phyloP scores from a whole-genome alignment of 1,140 invertebrate genomes.

The Diprion similis region DNA sequence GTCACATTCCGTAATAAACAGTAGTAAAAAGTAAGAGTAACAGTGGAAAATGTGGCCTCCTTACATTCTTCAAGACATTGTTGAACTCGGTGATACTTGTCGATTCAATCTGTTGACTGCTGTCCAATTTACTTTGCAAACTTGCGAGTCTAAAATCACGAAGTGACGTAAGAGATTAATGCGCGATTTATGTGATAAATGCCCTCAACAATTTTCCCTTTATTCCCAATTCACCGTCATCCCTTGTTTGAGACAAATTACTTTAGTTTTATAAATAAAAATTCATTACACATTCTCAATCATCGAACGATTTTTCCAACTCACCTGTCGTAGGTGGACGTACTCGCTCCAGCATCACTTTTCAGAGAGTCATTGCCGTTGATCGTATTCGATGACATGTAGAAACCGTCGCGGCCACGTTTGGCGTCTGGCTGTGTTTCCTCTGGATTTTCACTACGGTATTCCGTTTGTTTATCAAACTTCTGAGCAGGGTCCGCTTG shows the following conservation, averaged over 20 bases:
- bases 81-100: slow-evolving; percentile 40
- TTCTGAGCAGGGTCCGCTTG: neutral
- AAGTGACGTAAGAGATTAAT: neutral
- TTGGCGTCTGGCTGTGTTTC: neutral
- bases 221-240: neutral
- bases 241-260: too few relatives aligned
- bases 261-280: too few relatives aligned
- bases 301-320: neutral
- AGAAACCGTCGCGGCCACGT: neutral
- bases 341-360: neutral
- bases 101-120: slow-evolving; percentile 17
- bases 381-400: neutral
- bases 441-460: neutral
- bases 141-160: too few relatives aligned
- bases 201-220: neutral
- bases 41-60: slow-evolving; percentile 14
- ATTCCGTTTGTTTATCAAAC: neutral
- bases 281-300: too few relatives aligned
- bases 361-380: neutral
- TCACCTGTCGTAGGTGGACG: neutral
- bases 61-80: slow-evolving; percentile 34
- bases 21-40: neutral
- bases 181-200: neutral
- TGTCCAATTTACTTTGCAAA: neutral
- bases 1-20: neutral